Base-by-base conservation (phyloP, 2,888 invertebrate genomes). In the Exephanes ischioxanthus region DNA sequence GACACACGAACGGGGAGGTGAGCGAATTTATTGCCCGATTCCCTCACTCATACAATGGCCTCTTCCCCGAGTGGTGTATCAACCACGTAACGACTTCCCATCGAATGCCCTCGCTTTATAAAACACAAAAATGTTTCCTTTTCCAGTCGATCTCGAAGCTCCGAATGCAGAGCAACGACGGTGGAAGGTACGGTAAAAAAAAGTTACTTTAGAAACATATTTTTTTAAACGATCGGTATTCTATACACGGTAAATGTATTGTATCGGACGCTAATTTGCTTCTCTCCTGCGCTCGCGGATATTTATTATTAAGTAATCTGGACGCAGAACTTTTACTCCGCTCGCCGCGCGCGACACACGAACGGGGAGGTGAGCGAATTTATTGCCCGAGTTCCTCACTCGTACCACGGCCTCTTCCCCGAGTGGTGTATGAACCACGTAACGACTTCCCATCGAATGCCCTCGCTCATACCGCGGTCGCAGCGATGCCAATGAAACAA, bases 221-320 rank as follows among this genome's bases (percentile, higher is more conserved):
- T 41, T 41, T 63, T 61, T 30, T 30, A 1, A 26, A 11, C n/a
- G 61, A 14, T 16, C 26, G 16, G 16, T 16, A 61, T 33, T 61
- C 26, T 61, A n/a, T 6, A 11, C 5, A 16, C 30, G 16, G 16
- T 26, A 26, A 26, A 22, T 26, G 26, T 2, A 26, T 26, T 26
- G 1, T 26, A 26, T 26, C 26, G 26, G 26, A 1, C 86, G 88
- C 91, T 92, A 93, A 93, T 93, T 93, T 92, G 91, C 90, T 91
- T 91, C 91, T 90, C 90, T 90, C 90, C 91, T 90, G 91, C 80
- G 63, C 82, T 68, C 80, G 76, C 91, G 90, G 89, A 91, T 92
- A 92, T 92, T 91, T 92, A 91, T 93, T 93, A 92, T 92, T 92
- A 91, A 90, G 90, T 91, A 89, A 90, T 91, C 89, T 80, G 84